Evolutionary conservation across 2,888 invertebrate genomes (phyloP).

Genomic region (Frankliniella intonsa): DNA sequence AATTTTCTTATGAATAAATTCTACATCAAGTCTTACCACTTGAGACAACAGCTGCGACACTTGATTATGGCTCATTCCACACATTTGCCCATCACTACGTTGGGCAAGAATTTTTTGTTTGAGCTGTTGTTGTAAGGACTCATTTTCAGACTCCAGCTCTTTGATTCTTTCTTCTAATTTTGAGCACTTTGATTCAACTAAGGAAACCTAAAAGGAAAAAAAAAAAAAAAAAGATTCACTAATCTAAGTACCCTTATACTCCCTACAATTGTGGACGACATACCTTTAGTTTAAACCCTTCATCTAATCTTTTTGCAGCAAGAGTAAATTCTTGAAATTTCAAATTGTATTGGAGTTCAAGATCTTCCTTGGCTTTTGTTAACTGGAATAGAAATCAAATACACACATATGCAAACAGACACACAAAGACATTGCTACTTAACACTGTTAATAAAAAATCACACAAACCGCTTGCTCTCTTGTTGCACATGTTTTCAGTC

Average conservation of each 20-base stretch:
- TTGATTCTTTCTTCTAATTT: slow-evolving; percentile 42
- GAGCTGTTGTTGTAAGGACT: slow-evolving; percentile 38
- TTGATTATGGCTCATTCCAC: slow-evolving; percentile 3
- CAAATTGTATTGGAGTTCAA: slow-evolving; percentile 56
- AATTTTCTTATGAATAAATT: background rate
- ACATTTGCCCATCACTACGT: background rate
- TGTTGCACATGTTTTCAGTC: slow-evolving; percentile 52
- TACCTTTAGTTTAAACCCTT: slow-evolving; percentile 55
- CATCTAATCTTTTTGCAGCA: slow-evolving; percentile 55
- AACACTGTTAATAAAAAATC: no score
- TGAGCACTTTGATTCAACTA: slow-evolving; percentile 42
- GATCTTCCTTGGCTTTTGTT: slow-evolving; percentile 53
- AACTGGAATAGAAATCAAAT: background rate
- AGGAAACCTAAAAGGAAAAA: slow-evolving; percentile 38
- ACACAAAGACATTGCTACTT: no score
- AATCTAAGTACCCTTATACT: no score
- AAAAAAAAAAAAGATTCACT: background rate
- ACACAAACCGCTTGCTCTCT: slow-evolving; percentile 45
- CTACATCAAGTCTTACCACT: background rate
- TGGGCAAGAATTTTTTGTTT: slow-evolving; percentile 30
- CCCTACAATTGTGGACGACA: slow-evolving; percentile 40
- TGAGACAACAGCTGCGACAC: background rate
- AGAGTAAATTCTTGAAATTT: slow-evolving; percentile 58
- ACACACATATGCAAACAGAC: background rate
- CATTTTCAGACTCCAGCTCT: slow-evolving; percentile 42